Conservation (phyloP, 2,113 vertebrate species). For the Oxyura jamaicensis region DNA sequence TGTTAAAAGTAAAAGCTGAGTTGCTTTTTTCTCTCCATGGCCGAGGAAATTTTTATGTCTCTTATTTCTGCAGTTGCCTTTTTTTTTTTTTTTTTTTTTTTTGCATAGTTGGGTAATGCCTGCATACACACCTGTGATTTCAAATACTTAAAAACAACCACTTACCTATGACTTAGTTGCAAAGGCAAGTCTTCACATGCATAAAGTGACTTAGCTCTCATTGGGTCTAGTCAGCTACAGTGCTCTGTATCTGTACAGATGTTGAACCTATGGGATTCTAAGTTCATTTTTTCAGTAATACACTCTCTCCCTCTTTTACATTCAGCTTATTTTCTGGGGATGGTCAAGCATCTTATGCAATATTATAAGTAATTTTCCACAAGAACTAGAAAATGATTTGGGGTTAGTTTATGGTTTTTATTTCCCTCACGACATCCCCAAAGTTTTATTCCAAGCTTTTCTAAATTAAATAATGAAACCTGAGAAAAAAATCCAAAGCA, state of each 20-base stretch:
- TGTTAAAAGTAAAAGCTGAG: not conserved
- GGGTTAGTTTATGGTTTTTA: not conserved
- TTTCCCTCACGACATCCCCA: not conserved
- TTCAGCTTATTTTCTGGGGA: not conserved
- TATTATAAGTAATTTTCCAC: not conserved
- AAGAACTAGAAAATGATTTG: not conserved
- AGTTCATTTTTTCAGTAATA: not conserved
- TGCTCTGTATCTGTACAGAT: not conserved
- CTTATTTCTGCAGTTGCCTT: not conserved
- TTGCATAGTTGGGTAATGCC: not conserved
- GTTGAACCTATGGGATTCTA: not conserved
- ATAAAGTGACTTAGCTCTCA: not conserved
- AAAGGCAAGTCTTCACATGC: not conserved
- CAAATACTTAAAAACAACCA: not conserved
- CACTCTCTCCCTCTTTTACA: not conserved
- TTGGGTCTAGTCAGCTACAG: too few species aligned
- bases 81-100: not conserved
- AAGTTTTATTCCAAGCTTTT: not conserved
- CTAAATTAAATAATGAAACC: not conserved
- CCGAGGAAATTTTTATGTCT: not conserved
- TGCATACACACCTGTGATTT: not conserved
- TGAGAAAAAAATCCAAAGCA: not conserved
- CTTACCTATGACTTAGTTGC: not conserved
- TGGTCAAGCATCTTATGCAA: not conserved
- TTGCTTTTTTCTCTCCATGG: not conserved